Conservation (phyloP, 2,797 vertebrate genomes). For the Channallabes apus region DNA sequence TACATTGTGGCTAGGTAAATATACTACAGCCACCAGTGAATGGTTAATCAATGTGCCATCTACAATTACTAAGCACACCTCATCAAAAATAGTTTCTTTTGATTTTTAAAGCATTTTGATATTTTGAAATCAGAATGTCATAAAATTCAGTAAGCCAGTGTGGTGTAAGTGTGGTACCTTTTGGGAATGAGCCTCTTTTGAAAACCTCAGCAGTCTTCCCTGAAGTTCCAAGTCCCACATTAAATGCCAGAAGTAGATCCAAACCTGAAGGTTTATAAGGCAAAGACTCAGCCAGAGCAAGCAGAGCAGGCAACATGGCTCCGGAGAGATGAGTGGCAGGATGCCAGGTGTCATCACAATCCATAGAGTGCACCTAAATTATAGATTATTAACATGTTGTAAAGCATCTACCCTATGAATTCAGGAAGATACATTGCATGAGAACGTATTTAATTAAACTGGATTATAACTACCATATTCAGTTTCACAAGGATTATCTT, state of each 20-base stretch:
- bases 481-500: neutral
- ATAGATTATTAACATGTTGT: conserved; percentile 2
- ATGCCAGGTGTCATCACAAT: conserved; percentile 95
- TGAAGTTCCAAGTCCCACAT: conserved; percentile 90
- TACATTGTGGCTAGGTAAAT: neutral
- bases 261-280: conserved; percentile 79
- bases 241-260: conserved; percentile 90
- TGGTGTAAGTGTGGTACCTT: conserved; percentile 68
- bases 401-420: neutral
- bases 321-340: conserved; percentile 95
- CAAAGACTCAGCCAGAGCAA: conserved; percentile 81
- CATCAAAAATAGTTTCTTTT: neutral
- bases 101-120: neutral
- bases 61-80: neutral
- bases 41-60: neutral
- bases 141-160: neutral
- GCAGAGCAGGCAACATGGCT: conserved; percentile 81
- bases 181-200: conserved; percentile 89
- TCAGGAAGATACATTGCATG: neutral
- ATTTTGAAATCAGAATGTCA: neutral
- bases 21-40: neutral
- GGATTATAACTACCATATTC: neutral
- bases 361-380: conserved; percentile 90
- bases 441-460: neutral
- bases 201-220: conserved; percentile 86